Conservation (phyloP, 2,113 vertebrate genomes). For the Pimephales promelas region DNA sequence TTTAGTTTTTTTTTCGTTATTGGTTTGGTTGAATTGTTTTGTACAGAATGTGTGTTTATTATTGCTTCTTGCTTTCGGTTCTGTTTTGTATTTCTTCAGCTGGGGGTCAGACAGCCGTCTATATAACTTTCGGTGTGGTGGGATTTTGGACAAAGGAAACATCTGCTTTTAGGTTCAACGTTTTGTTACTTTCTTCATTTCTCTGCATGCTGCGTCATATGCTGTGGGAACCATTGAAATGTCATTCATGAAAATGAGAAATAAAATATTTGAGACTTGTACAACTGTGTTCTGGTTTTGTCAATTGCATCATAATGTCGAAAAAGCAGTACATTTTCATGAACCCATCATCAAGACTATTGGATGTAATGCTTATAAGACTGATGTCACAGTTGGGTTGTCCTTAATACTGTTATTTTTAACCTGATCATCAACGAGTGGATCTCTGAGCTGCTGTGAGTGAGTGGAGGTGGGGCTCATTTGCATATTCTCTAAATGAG, state of each 20-base stretch:
- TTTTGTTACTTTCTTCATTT: slow-evolving; percentile 63
- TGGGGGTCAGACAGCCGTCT: slow-evolving; percentile 58
- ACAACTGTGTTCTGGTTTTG: slow-evolving; percentile 20
- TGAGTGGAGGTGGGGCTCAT: too few relatives aligned
- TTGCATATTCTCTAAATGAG: too few relatives aligned
- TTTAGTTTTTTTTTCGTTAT: slow-evolving; percentile 62
- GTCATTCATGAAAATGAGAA: slow-evolving; percentile 87
- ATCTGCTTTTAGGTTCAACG: slow-evolving; percentile 76
- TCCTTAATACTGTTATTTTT: too few relatives aligned
- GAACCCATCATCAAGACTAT: too few relatives aligned
- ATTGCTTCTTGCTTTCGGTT: slow-evolving; percentile 76
- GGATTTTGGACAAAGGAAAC: slow-evolving; percentile 37
- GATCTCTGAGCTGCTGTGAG: too few relatives aligned
- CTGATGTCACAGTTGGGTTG: too few relatives aligned
- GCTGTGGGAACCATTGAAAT: slow-evolving; percentile 87
- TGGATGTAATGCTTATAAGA: too few relatives aligned
- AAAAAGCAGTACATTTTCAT: neutral
- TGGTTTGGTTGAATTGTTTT: slow-evolving; percentile 77
- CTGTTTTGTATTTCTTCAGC: slow-evolving; percentile 74
- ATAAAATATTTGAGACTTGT: slow-evolving; percentile 85
- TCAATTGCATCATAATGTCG: neutral
- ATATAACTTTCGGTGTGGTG: slow-evolving; percentile 68
- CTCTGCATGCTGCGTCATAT: slow-evolving; percentile 85
- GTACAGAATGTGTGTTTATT: slow-evolving; percentile 91
- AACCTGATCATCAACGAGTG: too few relatives aligned